phyloP scores from a whole-genome alignment of 2,113 vertebrate genomes.

The Miniopterus natalensis region DNA sequence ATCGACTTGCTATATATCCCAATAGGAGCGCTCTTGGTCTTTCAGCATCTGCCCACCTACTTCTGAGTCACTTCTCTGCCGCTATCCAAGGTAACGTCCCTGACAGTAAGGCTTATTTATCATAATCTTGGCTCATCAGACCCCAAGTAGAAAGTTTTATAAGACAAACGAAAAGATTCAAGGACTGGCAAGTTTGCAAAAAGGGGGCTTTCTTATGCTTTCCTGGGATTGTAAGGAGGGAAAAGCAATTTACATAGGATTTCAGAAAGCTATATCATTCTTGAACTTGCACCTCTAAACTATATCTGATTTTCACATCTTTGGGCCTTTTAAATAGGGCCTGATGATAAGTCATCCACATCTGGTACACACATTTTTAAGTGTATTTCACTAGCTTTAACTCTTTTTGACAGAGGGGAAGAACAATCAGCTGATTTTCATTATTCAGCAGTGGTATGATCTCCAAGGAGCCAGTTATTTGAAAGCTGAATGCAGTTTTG shows the following conservation, averaged over 20 bases:
- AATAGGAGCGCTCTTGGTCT: not conserved
- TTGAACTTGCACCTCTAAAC: not conserved
- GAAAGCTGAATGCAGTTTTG: not conserved
- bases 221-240: constrained; percentile 8
- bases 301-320: constrained; percentile 40
- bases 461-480: not conserved
- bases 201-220: not conserved
- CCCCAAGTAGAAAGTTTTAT: not conserved
- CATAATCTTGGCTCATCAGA: not conserved
- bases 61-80: not conserved
- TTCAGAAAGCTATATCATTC: constrained; percentile 29
- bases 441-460: not conserved
- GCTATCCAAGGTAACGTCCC: not conserved
- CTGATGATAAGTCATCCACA: constrained; percentile 28
- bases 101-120: not conserved
- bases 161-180: constrained; percentile 33
- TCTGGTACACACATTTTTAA: constrained; percentile 72
- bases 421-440: constrained; percentile 53
- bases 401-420: constrained; percentile 58
- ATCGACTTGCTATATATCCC: not conserved
- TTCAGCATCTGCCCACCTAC: not conserved
- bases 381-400: constrained; percentile 46
- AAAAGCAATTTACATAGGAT: constrained; percentile 48
- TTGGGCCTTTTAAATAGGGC: constrained; percentile 2
- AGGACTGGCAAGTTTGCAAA: constrained; percentile 25